A percentile compares a stretch with the other conserved stretches of the same genome.
Evolutionary conservation across 2,888 invertebrate genomes (phyloP).

Genomic region (Drosophila atroscutellata): DNA sequence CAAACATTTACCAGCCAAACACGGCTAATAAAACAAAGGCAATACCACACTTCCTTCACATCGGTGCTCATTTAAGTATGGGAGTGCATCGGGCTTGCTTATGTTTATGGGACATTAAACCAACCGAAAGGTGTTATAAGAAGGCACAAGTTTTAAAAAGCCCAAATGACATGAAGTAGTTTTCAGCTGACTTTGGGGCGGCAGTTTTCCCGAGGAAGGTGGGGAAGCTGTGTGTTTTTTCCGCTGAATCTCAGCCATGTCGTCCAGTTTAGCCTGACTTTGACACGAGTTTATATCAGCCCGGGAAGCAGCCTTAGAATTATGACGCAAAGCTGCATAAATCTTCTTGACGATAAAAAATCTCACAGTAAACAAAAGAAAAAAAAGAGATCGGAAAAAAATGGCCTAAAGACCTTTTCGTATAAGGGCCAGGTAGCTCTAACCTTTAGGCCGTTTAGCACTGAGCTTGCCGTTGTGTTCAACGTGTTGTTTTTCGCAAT

Average conservation of each 20-base stretch:
- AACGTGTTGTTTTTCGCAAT: slow-evolving; percentile 24
- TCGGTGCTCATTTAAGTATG: neutral
- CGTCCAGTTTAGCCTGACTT: slow-evolving; percentile 16
- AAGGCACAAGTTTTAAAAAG: slow-evolving; percentile 27
- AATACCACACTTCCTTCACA: neutral
- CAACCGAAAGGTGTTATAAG: slow-evolving; percentile 28
- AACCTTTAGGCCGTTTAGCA: slow-evolving; percentile 41
- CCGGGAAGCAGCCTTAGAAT: slow-evolving; percentile 55
- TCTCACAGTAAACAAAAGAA: slow-evolving; percentile 31
- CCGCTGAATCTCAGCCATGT: slow-evolving; percentile 1
- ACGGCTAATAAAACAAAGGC: slow-evolving; percentile 28
- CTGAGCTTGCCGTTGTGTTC: slow-evolving; percentile 28
- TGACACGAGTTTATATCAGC: slow-evolving; percentile 49
- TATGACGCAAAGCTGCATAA: slow-evolving; percentile 72
- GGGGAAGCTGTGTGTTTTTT: neutral
- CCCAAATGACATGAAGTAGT: slow-evolving; percentile 17
- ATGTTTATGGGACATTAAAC: slow-evolving; percentile 47
- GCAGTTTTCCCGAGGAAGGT: neutral
- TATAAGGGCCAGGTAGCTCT: slow-evolving; percentile 16
- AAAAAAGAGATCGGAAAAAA: neutral
- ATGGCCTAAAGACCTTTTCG: slow-evolving; percentile 23
- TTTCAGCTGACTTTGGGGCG: neutral
- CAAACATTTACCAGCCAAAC: slow-evolving; percentile 16
- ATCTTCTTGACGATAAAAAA: slow-evolving; percentile 76
- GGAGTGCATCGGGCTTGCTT: slow-evolving; percentile 13